phyloP scores from a whole-genome alignment of 2,113 vertebrate genomes.

The Microcebus griseorufus region DNA sequence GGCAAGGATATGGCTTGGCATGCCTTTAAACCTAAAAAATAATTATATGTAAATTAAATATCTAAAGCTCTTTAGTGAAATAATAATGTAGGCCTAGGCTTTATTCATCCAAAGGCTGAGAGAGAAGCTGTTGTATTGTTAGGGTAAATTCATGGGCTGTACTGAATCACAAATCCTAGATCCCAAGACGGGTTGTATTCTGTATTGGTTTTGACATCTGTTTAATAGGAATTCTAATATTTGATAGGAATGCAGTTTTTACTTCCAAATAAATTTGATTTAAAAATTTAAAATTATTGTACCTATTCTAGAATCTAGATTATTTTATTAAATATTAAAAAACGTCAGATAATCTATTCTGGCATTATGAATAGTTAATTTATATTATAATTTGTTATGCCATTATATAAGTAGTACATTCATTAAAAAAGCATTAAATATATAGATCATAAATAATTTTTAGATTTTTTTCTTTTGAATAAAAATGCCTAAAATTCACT shows the following conservation, averaged over 20 bases:
- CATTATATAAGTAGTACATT: not conserved
- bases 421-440: not conserved
- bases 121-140: conserved; percentile 46
- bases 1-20: not conserved
- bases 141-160: conserved; percentile 57
- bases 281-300: not conserved
- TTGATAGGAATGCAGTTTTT: not conserved
- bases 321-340: not conserved
- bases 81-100: conserved; percentile 57
- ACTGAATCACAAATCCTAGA: conserved; percentile 58
- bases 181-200: not conserved
- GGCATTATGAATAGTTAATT: not conserved
- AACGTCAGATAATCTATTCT: not conserved
- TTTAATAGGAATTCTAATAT: not conserved
- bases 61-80: conserved; percentile 57
- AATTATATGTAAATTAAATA: conserved; percentile 43
- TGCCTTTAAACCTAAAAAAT: not conserved
- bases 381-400: not conserved
- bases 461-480: not conserved
- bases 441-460: not conserved
- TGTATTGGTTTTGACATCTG: conserved; percentile 31
- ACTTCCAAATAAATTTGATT: not conserved
- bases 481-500: not conserved
- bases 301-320: not conserved
- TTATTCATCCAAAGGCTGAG: conserved; percentile 55